Percentiles rank a stretch among this genome's conserved stretches.
These are phyloP conservation scores for Neolamprologus ventralis DNA, from an alignment of 2,113 vertebrate genomes.

Conservation along the genomic window DNA sequence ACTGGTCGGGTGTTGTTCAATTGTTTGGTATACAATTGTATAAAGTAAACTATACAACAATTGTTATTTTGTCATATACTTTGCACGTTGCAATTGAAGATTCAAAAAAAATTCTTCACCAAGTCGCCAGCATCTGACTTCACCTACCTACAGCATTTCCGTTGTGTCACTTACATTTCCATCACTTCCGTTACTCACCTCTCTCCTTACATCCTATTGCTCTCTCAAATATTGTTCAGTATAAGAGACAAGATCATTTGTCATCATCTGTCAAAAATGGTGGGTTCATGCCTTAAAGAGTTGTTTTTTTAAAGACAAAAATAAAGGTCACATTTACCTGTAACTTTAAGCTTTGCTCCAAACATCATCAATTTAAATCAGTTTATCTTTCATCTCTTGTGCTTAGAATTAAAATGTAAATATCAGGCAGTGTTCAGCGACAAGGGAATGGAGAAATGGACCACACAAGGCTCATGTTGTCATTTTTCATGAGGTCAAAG, in stretches of 20 bases:
- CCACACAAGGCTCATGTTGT: slow-evolving; percentile 7
- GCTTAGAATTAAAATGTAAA: slow-evolving; percentile 1
- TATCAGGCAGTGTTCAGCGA: background rate
- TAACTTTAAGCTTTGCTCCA: background rate
- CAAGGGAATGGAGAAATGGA: background rate
- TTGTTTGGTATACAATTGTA: background rate
- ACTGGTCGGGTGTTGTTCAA: background rate
- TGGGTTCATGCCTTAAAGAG: background rate
- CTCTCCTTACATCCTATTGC: background rate
- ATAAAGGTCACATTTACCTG: background rate
- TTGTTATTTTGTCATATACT: background rate
- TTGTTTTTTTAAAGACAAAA: background rate
- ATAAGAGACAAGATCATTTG: background rate
- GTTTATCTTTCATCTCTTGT: background rate
- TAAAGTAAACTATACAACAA: background rate
- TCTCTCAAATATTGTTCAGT: background rate
- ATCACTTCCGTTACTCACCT: background rate
- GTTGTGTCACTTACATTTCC: background rate
- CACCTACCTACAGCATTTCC: background rate
- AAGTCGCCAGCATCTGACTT: background rate
- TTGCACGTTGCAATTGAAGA: background rate
- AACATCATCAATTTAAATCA: background rate
- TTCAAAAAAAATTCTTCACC: background rate
- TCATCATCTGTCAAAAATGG: background rate
- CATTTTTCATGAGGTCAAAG: slow-evolving; percentile 19